A percentile compares a stretch with the other conserved stretches of the same genome.
Evolutionary conservation across 2,888 invertebrate genomes (phyloP).

Genomic region (Orthosia gracilis): DNA sequence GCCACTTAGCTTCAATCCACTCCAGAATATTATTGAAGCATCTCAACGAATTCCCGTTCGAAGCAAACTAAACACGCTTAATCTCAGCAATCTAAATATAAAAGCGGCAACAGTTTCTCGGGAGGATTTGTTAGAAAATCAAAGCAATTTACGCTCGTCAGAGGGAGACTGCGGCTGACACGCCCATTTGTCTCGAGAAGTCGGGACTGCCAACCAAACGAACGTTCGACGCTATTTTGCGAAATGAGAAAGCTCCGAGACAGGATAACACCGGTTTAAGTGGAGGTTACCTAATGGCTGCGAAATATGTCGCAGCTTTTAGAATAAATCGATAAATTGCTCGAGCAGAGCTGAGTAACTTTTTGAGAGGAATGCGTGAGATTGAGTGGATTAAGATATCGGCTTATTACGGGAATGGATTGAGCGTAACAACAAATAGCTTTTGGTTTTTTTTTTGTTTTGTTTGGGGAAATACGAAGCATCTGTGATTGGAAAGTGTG

Average conservation of each 20-base stretch:
- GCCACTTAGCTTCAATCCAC: background rate
- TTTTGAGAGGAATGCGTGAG: conserved; percentile 57
- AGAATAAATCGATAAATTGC: conserved; percentile 66
- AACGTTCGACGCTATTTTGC: conserved; percentile 70
- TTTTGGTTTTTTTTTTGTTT: conserved; percentile 36
- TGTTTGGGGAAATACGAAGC: background rate
- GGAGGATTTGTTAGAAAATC: conserved; percentile 79
- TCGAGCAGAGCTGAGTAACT: conserved; percentile 51
- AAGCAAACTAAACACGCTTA: conserved; percentile 59
- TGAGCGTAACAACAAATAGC: conserved; percentile 49
- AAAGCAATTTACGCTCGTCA: conserved; percentile 83
- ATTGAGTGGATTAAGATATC: conserved; percentile 61
- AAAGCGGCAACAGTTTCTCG: conserved; percentile 71
- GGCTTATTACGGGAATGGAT: conserved; percentile 56
- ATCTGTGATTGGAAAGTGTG: background rate
- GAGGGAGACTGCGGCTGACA: conserved; percentile 78
- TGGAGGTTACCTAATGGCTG: conserved; percentile 69
- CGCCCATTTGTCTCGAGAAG: conserved; percentile 80
- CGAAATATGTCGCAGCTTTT: conserved; percentile 68
- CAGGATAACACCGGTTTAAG: conserved; percentile 71
- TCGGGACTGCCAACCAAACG: conserved; percentile 66
- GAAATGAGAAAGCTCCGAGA: conserved; percentile 72
- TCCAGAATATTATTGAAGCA: conserved; percentile 31
- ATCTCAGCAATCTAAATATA: conserved; percentile 68
- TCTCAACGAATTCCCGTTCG: conserved; percentile 41